A percentile compares a stretch with the other conserved stretches of the same genome.
These are phyloP conservation scores for Suricata suricatta DNA, from an alignment of 2,113 vertebrate species.

Conservation along the genomic window DNA sequence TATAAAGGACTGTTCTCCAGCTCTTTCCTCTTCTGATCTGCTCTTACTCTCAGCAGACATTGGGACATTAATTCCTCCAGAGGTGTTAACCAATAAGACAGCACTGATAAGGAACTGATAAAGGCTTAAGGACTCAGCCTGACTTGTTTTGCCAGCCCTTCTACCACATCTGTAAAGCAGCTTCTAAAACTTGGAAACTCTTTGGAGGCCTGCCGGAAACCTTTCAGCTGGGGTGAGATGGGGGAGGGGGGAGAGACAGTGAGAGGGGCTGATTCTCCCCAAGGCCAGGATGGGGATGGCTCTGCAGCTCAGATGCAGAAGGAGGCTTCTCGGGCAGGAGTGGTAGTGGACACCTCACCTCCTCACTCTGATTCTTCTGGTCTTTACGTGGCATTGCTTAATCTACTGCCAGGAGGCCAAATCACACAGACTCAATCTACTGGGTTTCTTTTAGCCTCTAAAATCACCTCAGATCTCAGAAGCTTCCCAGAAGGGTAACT, in stretches of 20 bases:
- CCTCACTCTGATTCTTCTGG: not conserved
- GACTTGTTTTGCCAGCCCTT: not conserved
- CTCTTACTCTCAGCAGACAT: constrained; percentile 1
- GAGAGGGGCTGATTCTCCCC: not conserved
- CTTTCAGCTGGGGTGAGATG: not conserved
- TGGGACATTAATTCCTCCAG: not conserved
- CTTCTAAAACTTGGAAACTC: not conserved
- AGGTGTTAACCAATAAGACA: not conserved
- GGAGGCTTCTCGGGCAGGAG: not conserved
- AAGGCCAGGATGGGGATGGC: not conserved
- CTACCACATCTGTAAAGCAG: not conserved
- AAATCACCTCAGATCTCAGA: not conserved
- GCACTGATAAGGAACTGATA: not conserved
- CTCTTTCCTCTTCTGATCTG: not conserved
- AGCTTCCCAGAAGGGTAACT: not conserved
- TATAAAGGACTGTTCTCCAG: not conserved
- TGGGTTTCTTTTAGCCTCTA: not conserved
- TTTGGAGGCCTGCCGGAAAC: not conserved
- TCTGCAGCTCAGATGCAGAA: not conserved
- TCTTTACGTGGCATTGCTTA: not conserved
- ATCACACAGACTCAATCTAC: not conserved
- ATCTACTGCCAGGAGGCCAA: not conserved
- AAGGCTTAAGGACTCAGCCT: not conserved
- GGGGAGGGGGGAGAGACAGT: not conserved
- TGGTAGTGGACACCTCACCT: not conserved